Conservation (phyloP, 1,140 invertebrate species). For the Tetramorium alpestre region DNA sequence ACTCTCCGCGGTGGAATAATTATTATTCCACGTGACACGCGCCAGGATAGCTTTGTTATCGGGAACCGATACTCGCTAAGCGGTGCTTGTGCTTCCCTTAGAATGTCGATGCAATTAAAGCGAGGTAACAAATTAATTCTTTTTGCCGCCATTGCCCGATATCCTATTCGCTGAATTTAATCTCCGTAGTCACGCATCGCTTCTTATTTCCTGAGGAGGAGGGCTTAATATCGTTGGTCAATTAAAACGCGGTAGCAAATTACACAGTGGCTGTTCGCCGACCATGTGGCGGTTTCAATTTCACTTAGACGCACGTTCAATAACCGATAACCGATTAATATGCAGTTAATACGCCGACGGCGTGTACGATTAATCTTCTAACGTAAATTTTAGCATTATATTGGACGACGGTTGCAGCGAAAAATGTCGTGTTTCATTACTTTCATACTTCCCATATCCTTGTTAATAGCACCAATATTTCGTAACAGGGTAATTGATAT, state of each 20-base stretch:
- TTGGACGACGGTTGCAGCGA: not conserved
- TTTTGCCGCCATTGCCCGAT: constrained; percentile 5
- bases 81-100: not conserved
- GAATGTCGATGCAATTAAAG: constrained; percentile 21
- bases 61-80: not conserved
- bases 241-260: constrained; percentile 58
- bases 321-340: constrained; percentile 43
- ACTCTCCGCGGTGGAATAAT: constrained; percentile 28
- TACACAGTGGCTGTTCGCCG: constrained; percentile 33
- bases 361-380: constrained; percentile 21
- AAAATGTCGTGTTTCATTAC: constrained; percentile 42
- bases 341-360: constrained; percentile 43
- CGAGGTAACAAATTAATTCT: constrained; percentile 38
- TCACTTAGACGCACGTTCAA: constrained; percentile 41
- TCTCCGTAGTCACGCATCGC: constrained; percentile 21
- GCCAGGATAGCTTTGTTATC: constrained; percentile 58
- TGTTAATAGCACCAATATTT: constrained; percentile 33
- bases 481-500: constrained; percentile 38
- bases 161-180: constrained; percentile 26
- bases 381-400: constrained; percentile 32
- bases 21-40: constrained; percentile 52
- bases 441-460: constrained; percentile 5
- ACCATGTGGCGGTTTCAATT: constrained; percentile 30
- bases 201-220: constrained; percentile 1
- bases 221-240: constrained; percentile 38